A percentile compares a stretch with the other conserved stretches of the same genome.
phyloP scores from a whole-genome alignment of 2,113 vertebrate genomes.

The Semnornis frantzii region DNA sequence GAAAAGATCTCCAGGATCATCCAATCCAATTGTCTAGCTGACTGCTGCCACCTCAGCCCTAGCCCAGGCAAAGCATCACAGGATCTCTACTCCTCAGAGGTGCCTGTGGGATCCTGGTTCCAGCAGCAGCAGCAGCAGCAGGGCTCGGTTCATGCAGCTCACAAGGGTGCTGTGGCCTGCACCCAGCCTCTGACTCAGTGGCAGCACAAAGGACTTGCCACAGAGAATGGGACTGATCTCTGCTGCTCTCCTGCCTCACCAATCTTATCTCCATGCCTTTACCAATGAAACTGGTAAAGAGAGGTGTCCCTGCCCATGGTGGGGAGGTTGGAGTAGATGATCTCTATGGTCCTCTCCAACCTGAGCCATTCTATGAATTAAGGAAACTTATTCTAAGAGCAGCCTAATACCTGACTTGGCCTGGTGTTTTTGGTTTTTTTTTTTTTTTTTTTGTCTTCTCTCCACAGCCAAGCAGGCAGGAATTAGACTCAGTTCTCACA shows the following conservation, averaged over 20 bases:
- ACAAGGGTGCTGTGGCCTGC: background rate
- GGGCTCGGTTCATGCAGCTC: accelerated
- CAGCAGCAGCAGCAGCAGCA: too few relatives aligned
- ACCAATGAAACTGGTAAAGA: too few relatives aligned
- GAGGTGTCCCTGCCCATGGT: too few relatives aligned
- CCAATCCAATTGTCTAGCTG: too few relatives aligned
- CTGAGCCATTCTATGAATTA: background rate
- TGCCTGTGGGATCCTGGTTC: accelerated
- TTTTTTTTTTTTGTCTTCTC: background rate
- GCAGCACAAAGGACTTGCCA: too few relatives aligned
- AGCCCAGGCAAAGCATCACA: background rate
- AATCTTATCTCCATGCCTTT: background rate
- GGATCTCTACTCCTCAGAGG: background rate
- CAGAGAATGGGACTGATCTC: background rate
- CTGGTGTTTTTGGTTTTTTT: too few relatives aligned
- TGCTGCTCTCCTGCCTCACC: background rate
- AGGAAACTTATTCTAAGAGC: background rate
- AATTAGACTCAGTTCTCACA: background rate
- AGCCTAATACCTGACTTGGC: background rate
- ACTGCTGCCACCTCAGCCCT: background rate
- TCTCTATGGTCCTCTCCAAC: too few relatives aligned
- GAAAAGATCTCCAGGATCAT: too few relatives aligned
- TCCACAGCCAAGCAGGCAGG: background rate
- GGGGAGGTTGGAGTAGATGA: too few relatives aligned
- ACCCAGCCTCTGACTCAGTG: background rate